phyloP scores from a whole-genome alignment of 2,797 vertebrate genomes.

The Rhinatrema bivittatum region DNA sequence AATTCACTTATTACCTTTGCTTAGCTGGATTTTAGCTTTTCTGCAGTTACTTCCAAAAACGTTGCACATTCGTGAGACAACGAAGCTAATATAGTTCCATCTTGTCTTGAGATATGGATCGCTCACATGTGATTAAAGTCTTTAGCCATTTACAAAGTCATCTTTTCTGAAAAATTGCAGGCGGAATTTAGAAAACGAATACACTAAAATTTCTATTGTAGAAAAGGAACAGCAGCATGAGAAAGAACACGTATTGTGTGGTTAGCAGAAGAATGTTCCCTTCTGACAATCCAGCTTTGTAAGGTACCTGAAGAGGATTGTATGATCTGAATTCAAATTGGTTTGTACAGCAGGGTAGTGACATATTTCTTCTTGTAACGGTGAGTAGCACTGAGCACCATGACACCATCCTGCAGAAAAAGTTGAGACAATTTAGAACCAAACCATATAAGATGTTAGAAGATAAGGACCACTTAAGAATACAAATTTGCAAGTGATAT shows the following conservation, averaged over 20 bases:
- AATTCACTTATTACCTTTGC: no score
- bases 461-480: no score
- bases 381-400: slow-evolving; percentile 95
- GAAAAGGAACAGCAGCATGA: slow-evolving; percentile 9
- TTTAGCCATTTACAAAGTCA: no score
- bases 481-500: fast-evolving
- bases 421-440: slow-evolving; percentile 1
- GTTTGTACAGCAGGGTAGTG: slow-evolving; percentile 94
- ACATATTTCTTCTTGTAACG: slow-evolving; percentile 97
- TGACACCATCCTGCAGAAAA: slow-evolving; percentile 81
- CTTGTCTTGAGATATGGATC: no score
- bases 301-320: no score
- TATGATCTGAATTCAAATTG: slow-evolving; percentile 66
- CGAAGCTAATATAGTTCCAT: no score
- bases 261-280: slow-evolving; percentile 2
- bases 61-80: no score
- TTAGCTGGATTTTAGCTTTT: no score
- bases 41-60: no score
- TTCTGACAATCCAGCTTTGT: no score
- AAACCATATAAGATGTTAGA: background rate
- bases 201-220: slow-evolving; percentile 25
- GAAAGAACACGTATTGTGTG: slow-evolving; percentile 23
- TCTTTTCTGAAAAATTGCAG: slow-evolving; percentile 24
- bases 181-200: slow-evolving; percentile 19
- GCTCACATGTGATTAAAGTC: no score